Evolutionary conservation across 2,888 invertebrate species (phyloP).

Genomic region (Cantharis rufa): DNA sequence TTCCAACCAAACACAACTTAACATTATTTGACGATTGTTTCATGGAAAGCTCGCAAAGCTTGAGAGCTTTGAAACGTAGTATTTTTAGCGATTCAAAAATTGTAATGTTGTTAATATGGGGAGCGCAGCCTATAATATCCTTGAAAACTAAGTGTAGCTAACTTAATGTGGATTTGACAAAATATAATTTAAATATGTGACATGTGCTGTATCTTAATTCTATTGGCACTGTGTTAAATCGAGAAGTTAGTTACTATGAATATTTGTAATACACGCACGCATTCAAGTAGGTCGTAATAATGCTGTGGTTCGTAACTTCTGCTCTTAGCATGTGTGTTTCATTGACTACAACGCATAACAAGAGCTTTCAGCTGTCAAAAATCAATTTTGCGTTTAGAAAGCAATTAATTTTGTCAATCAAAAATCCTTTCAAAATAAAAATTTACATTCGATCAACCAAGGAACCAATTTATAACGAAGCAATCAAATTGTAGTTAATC

Average conservation of each 20-base stretch:
- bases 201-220: background rate
- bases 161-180: background rate
- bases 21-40: too few relatives aligned
- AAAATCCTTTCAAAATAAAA: constrained; percentile 20
- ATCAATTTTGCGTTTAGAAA: constrained; percentile 37
- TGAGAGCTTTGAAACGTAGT: too few relatives aligned
- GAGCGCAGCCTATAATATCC: too few relatives aligned
- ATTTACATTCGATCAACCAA: background rate
- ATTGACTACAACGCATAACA: constrained; percentile 30
- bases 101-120: too few relatives aligned
- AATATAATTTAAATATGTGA: background rate
- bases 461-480: background rate
- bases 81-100: too few relatives aligned
- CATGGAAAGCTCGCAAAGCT: too few relatives aligned
- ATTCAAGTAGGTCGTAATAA: constrained; percentile 34
- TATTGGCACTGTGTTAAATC: background rate
- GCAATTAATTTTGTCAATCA: constrained; percentile 38
- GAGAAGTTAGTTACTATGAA: constrained; percentile 19
- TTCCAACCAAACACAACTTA: too few relatives aligned
- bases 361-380: constrained; percentile 37
- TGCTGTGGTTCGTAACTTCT: constrained; percentile 33
- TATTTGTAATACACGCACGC: constrained; percentile 37
- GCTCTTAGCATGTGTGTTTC: constrained; percentile 30
- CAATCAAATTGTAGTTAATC: background rate
- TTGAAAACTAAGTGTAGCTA: background rate